These are phyloP conservation scores for Myopa tessellatipennis DNA, from an alignment of 2,888 invertebrate genomes.

Conservation along the genomic window DNA sequence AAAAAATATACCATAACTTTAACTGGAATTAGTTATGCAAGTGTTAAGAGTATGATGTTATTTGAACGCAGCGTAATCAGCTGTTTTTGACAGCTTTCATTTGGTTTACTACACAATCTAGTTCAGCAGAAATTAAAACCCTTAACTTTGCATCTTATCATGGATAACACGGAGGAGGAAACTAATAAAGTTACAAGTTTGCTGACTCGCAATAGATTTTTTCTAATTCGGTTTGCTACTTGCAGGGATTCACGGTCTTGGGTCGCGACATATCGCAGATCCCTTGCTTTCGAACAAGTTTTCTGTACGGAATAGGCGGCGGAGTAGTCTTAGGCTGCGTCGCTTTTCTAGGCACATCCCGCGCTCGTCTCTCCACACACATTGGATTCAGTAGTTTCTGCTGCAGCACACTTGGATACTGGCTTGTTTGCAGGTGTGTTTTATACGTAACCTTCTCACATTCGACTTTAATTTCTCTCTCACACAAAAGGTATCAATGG, in stretches of 20 bases:
- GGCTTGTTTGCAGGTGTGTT: conserved; percentile 73
- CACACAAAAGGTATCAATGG: conserved; percentile 73
- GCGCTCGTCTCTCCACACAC: conserved; percentile 73
- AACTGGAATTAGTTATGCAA: background rate
- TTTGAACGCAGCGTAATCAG: background rate
- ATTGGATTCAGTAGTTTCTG: conserved; percentile 76
- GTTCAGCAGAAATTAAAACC: background rate
- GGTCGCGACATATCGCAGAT: conserved; percentile 80
- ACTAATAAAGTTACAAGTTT: conserved; percentile 41
- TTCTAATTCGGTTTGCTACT: conserved; percentile 42
- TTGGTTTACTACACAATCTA: background rate
- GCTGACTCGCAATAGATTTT: background rate
- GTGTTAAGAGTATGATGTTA: too few species aligned
- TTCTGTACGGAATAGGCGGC: conserved; percentile 78
- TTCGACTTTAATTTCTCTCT: background rate
- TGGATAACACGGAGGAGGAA: conserved; percentile 43
- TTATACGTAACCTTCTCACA: background rate
- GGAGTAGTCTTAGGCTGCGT: conserved; percentile 77
- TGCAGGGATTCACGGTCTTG: conserved; percentile 74
- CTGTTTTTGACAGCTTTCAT: conserved; percentile 23
- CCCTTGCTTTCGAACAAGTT: conserved; percentile 84
- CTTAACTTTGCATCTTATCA: background rate
- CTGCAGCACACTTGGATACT: conserved; percentile 75
- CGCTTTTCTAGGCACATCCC: conserved; percentile 81
- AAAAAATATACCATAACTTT: too few species aligned